A percentile compares a stretch with the other conserved stretches of the same genome.
Conservation (phyloP, 2,113 vertebrate species). For the Prietella phreatophila region DNA sequence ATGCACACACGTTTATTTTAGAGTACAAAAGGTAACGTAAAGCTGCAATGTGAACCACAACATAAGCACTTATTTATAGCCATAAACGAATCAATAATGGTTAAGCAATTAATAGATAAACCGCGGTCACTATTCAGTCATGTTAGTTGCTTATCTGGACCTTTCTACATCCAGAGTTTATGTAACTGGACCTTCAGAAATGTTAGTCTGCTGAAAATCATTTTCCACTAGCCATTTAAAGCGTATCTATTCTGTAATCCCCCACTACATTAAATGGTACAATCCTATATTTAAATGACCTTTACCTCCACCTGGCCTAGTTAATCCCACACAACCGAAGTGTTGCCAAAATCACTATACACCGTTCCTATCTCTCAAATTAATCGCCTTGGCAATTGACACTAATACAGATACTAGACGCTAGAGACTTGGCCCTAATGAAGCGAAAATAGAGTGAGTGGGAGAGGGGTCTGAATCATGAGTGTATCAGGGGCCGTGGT, state of each 20-base stretch:
- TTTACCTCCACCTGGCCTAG: slow-evolving; percentile 20
- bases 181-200: background rate
- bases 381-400: slow-evolving; percentile 61
- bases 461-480: slow-evolving; percentile 75
- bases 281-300: slow-evolving; percentile 25
- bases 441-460: slow-evolving; percentile 74
- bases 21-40: background rate
- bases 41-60: background rate
- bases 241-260: background rate
- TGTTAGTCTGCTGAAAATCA: background rate
- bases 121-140: background rate
- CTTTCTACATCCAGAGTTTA: background rate
- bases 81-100: background rate
- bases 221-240: background rate
- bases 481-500: slow-evolving; percentile 70
- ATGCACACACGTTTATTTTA: background rate
- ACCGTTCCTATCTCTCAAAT: slow-evolving; percentile 44
- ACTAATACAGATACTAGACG: slow-evolving; percentile 34
- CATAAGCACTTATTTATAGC: background rate
- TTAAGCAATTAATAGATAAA: background rate
- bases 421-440: slow-evolving; percentile 66
- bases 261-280: background rate
- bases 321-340: slow-evolving; percentile 35
- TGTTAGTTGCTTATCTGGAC: background rate
- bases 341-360: slow-evolving; percentile 39